Conservation (phyloP, 2,113 vertebrate genomes). For the Boleophthalmus pectinirostris region DNA sequence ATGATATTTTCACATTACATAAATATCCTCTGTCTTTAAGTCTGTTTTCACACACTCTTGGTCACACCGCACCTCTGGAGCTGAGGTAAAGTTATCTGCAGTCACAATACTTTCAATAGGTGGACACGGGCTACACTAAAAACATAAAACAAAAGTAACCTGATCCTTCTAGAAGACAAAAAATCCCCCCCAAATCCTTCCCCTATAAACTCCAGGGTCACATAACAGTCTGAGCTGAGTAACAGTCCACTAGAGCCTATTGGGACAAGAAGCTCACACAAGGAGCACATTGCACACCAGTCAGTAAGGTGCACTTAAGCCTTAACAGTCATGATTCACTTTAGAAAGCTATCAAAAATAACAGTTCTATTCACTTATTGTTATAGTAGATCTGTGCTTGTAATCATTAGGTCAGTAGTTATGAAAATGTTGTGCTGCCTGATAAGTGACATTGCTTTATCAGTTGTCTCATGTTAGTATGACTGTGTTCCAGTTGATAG, state of each 20-base stretch:
- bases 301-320: conserved; percentile 45
- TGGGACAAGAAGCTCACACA: conserved; percentile 43
- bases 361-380: conserved; percentile 61
- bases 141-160: conserved; percentile 36
- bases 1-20: conserved; percentile 17
- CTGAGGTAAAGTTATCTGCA: conserved; percentile 35
- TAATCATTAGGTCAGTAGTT: conserved; percentile 32
- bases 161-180: conserved; percentile 33
- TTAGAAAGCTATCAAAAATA: conserved; percentile 67
- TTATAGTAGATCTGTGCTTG: conserved; percentile 9
- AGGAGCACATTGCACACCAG: conserved; percentile 39
- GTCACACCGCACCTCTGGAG: conserved; percentile 16
- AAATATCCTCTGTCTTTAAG: conserved; percentile 26
- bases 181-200: conserved; percentile 28
- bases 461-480: conserved; percentile 27
- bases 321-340: conserved; percentile 75
- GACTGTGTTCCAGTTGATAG: conserved; percentile 56
- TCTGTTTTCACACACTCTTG: neutral
- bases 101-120: conserved; percentile 39
- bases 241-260: conserved; percentile 70
- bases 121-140: conserved; percentile 38
- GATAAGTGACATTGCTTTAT: conserved; percentile 44
- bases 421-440: conserved; percentile 21
- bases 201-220: conserved; percentile 35
- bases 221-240: conserved; percentile 73